Base-by-base conservation (phyloP, 2,888 invertebrate genomes). In the Aphodius sticticus region DNA sequence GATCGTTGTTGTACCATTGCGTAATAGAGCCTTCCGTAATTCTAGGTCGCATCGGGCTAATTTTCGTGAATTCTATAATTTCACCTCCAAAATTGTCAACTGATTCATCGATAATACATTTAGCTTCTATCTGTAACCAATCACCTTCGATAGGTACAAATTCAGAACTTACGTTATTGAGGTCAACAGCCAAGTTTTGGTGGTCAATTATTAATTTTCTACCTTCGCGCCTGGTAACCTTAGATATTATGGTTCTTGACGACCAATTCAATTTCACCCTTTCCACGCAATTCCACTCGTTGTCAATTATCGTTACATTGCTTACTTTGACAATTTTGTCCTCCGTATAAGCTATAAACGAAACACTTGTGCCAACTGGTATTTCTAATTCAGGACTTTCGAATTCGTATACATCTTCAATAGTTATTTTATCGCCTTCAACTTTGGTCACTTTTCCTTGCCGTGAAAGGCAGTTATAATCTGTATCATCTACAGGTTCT, bases 121-220 rank as follows among this genome's bases (percentile, higher is more conserved):
- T 90, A 76, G 93, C 93, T 80, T 91, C 91, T 69, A 95, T 85
- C 86, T 92, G 91, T 16, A 96, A 85, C 91, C 93, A 93, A 87
- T 96, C 96, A 2, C 95, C 95, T 82, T 91, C 89, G 16, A 93
- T 88, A 1, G 95, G 95, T 70, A 94, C 87, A 87, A 95, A 94
- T 77, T 92, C 92, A 2, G 93, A 91, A 82, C 90, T 88, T 0
- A 94, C 91, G 76, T 90, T 87, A 85, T 95, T 93, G 76, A 95
- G 88, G 85, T 92, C 91, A 76, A 95, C 89, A 78, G 88, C 90
- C n/a, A 94, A 85, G 79, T 92, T 90, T 83, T 89, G 90, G 12
- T 92, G 91, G 77, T 91, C 91, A 0, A 94, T 90, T 14, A 87
- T 84, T 14, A 90, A 83, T 16, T 86, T 82, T 83, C 91, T 85